Evolutionary conservation across 2,888 invertebrate genomes (phyloP).

Genomic region (Thera obeliscata): DNA sequence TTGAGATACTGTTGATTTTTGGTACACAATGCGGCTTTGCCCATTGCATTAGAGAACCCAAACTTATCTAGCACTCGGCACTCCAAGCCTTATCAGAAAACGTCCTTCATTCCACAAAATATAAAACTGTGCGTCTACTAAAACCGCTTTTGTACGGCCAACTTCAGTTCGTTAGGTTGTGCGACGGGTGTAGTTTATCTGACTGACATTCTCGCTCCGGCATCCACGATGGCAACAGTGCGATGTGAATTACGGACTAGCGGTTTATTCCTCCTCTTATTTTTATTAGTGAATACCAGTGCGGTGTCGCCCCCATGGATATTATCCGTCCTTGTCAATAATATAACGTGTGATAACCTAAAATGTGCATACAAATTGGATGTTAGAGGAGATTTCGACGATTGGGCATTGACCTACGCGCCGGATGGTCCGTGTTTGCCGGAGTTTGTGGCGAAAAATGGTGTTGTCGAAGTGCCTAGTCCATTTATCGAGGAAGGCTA

Average conservation of each 20-base stretch:
- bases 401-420: slow-evolving; percentile 70
- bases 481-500: no score
- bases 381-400: slow-evolving; percentile 60
- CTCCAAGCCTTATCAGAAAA: slow-evolving; percentile 15
- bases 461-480: slow-evolving; percentile 53
- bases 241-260: slow-evolving; percentile 70
- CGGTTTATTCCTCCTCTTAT: slow-evolving; percentile 74
- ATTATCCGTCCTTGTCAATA: slow-evolving; percentile 65
- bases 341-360: slow-evolving; percentile 56
- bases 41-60: neutral
- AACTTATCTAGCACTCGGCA: slow-evolving; percentile 11
- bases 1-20: neutral
- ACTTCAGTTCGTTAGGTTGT: slow-evolving; percentile 9
- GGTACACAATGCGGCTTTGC: neutral
- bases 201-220: slow-evolving; percentile 13
- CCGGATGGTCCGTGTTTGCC: slow-evolving; percentile 55
- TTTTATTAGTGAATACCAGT: slow-evolving; percentile 68
- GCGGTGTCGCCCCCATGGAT: slow-evolving; percentile 75
- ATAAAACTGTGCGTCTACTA: slow-evolving; percentile 2
- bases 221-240: slow-evolving; percentile 65
- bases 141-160: neutral
- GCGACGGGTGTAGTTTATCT: neutral
- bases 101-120: slow-evolving; percentile 10
- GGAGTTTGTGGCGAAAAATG: slow-evolving; percentile 50
- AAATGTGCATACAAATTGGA: slow-evolving; percentile 69